Conservation (phyloP, 2,113 vertebrate genomes). For the Suncus etruscus region DNA sequence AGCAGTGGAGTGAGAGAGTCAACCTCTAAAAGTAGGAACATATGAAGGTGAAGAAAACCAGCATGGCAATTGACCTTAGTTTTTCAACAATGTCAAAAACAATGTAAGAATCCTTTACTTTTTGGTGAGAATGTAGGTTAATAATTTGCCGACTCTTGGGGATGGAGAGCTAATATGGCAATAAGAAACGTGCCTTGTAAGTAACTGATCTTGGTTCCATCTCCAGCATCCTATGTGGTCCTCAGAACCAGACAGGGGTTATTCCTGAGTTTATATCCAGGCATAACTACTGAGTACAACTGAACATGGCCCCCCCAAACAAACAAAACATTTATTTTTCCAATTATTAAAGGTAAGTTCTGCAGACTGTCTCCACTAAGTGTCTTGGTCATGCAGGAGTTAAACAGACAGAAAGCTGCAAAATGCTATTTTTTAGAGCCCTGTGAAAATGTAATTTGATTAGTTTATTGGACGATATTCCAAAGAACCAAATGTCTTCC, state of each 20-base stretch:
- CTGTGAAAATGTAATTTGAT: constrained; percentile 82
- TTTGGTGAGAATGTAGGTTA: background rate
- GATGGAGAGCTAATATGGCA: too few relatives aligned
- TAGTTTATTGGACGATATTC: constrained; percentile 84
- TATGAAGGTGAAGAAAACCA: background rate
- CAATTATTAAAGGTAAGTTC: background rate
- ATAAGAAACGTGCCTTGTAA: too few relatives aligned
- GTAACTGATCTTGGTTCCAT: too few relatives aligned
- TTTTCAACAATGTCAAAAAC: background rate
- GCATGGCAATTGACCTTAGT: background rate
- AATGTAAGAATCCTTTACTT: background rate
- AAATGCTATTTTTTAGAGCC: constrained; percentile 80
- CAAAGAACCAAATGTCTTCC: constrained; percentile 86
- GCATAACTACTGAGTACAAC: too few relatives aligned
- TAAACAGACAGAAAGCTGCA: constrained; percentile 75
- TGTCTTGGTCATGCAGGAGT: constrained; percentile 65
- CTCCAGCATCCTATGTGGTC: too few relatives aligned
- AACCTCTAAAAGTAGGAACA: background rate
- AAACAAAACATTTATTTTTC: too few relatives aligned
- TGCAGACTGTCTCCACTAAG: background rate
- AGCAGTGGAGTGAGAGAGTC: background rate
- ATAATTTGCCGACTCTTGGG: background rate
- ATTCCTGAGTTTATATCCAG: too few relatives aligned
- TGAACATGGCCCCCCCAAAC: too few relatives aligned
- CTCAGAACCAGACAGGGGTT: too few relatives aligned